These are phyloP conservation scores for Phallusia fumigata DNA, from an alignment of 23 tunicate genomes.

Conservation along the genomic window DNA sequence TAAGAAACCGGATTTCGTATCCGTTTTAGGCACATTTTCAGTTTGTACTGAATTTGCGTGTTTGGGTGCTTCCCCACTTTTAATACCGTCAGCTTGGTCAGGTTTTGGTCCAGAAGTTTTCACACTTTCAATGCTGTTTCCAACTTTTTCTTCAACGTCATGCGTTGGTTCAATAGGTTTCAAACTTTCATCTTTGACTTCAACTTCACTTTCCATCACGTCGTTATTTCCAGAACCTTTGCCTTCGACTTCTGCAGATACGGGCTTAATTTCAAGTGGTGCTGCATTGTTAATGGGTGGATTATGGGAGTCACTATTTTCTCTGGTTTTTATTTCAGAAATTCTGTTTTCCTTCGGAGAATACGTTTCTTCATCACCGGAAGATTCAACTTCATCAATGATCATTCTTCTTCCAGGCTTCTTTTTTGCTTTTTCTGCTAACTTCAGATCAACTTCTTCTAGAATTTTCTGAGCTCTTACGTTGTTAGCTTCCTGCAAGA, in stretches of 20 bases:
- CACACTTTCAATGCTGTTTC: background rate
- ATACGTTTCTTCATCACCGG: conserved; percentile 33
- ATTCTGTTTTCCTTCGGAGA: background rate
- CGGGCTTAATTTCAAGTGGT: background rate
- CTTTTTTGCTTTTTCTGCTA: background rate
- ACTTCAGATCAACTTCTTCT: conserved; percentile 49
- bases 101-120: background rate
- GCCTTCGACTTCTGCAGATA: background rate
- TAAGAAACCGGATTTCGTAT: background rate
- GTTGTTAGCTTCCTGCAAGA: conserved; percentile 74
- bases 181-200: background rate
- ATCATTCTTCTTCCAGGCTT: conserved; percentile 71
- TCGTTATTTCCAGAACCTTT: background rate
- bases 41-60: background rate
- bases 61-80: conserved; percentile 13
- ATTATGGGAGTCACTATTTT: too few species aligned
- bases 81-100: background rate
- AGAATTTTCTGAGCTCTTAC: conserved; percentile 60
- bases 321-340: too few species aligned
- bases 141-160: background rate
- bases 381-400: conserved; percentile 72
- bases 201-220: background rate
- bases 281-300: too few species aligned
- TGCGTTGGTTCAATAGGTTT: background rate
- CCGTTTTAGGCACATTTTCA: background rate